Evolutionary conservation across 2,113 vertebrate species (phyloP).

Genomic region (Labeo catla): DNA sequence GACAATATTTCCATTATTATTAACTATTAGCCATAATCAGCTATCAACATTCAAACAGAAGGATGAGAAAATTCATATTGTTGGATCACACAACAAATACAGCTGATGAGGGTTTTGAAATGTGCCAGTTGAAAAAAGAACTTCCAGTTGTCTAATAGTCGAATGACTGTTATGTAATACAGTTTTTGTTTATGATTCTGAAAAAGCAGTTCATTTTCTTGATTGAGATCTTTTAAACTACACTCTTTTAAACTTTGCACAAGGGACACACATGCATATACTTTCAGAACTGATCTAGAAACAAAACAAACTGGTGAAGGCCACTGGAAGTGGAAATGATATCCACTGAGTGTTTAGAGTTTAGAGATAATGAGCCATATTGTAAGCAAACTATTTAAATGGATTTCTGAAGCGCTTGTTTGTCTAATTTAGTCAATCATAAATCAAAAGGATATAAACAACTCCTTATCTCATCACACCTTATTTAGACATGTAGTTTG

Average conservation of each 20-base stretch:
- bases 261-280: background rate
- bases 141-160: background rate
- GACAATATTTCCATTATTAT: background rate
- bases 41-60: background rate
- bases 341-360: background rate
- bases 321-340: background rate
- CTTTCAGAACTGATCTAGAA: background rate
- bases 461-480: background rate
- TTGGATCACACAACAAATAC: background rate
- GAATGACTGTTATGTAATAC: background rate
- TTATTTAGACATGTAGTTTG: background rate
- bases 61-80: background rate
- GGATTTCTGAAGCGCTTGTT: background rate
- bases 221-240: background rate
- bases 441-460: background rate
- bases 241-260: background rate
- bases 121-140: background rate
- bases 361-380: background rate
- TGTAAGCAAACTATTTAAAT: background rate
- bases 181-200: background rate
- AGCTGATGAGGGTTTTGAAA: background rate
- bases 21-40: background rate
- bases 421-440: background rate
- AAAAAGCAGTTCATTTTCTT: background rate
- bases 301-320: background rate